Base-by-base conservation (phyloP, 2,113 vertebrate genomes). In the Phodopus roborovskii region DNA sequence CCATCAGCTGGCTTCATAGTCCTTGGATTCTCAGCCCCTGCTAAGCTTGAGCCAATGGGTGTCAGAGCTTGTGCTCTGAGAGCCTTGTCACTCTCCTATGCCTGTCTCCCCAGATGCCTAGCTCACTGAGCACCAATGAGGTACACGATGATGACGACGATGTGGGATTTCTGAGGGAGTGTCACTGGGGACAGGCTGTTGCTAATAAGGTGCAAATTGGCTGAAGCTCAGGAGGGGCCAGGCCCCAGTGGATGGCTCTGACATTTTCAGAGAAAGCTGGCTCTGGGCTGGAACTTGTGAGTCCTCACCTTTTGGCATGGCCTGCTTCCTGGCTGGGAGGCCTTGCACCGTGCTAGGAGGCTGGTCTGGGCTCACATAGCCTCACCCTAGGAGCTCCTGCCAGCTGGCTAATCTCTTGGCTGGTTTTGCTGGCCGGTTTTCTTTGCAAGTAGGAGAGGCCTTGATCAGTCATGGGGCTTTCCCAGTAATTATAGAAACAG, bases 371-470 rank as follows among this genome's bases (percentile, higher is more conserved):
- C 79, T 92, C 66, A 81, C n/a, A 22, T 7, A 71, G 22, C 48
- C 48, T 12, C 39, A 48, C 70, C 53, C 64, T 62, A 10, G 24
- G 7, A 90, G 83, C 7, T 90, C 16, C 70, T 96, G 56, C 89
- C 97, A 96, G 92, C 97, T 95, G 95, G 95, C 96, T 96, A 93
- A 97, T 90, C 94, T 95, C 91, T 97, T 97, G 96, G 74, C 91
- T 96, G 17, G 56, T 88, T 96, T 97, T 66, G 60, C 17, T n/a
- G 75, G 92, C 92, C 62, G 48, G 58, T 71, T 85, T 93, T 70
- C 45, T 87, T 91, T 50, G n/a, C 87, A 95, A 87, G 50, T 28
- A 64, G 50, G 13, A 95, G 79, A 96, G 58, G n/a, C 62, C 0
- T 0, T 20, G 91, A 50, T 92, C 60, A 87, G 85, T 71, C 39